Percentiles rank a stretch among this genome's conserved stretches.
Evolutionary conservation across 1,140 invertebrate species (phyloP).

Genomic region (Brachionus angularis): DNA sequence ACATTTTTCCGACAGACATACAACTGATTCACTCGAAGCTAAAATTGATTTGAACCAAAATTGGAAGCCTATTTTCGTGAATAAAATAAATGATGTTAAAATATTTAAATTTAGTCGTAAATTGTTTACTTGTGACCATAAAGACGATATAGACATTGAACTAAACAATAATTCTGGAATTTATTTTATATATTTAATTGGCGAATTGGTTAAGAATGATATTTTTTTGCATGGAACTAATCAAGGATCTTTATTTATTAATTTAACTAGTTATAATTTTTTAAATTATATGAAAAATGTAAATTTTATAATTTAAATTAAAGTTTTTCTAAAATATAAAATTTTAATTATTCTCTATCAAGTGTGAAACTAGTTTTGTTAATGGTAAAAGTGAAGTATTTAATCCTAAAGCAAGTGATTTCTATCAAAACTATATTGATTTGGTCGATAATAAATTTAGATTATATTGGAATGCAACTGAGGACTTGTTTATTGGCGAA

Average conservation of each 20-base stretch:
- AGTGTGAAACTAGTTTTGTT: background rate
- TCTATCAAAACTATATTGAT: slow-evolving; percentile 1
- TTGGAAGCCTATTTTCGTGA: slow-evolving; percentile 45
- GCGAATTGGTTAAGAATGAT: too few species aligned
- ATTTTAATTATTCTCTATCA: too few species aligned
- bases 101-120: slow-evolving; percentile 46
- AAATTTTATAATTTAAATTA: too few species aligned
- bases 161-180: too few species aligned
- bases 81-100: slow-evolving; percentile 46
- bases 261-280: too few species aligned
- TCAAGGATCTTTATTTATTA: too few species aligned
- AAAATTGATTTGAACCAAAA: slow-evolving; percentile 46
- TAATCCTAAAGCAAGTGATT: background rate
- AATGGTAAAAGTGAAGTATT: background rate
- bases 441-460: slow-evolving; percentile 44
- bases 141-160: too few species aligned
- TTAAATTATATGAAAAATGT: too few species aligned
- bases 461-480: slow-evolving; percentile 46
- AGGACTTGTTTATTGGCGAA: slow-evolving; percentile 46
- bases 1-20: slow-evolving; percentile 34
- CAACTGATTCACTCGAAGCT: slow-evolving; percentile 45
- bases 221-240: too few species aligned
- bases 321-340: too few species aligned
- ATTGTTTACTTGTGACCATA: slow-evolving; percentile 47
- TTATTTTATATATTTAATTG: too few species aligned